Conservation (phyloP, 2,113 vertebrate genomes). For the Brachyhypopomus gauderio region DNA sequence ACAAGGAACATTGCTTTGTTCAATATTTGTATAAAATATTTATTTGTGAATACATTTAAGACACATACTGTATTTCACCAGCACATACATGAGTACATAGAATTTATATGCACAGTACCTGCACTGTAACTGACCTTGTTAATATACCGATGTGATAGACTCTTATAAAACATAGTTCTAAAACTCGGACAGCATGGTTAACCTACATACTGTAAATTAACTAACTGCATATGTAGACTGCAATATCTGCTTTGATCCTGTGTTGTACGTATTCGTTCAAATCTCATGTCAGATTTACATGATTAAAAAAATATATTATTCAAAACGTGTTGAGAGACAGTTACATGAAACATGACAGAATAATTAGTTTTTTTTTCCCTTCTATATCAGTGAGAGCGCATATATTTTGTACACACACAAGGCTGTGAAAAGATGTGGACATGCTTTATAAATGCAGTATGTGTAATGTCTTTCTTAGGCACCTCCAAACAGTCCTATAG, state of each 20-base stretch:
- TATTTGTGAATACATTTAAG: conserved; percentile 64
- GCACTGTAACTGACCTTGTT: conserved; percentile 57
- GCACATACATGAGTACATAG: conserved; percentile 52
- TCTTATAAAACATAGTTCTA: no score
- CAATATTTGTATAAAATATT: conserved; percentile 60
- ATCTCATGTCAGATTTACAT: no score
- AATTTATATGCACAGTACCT: conserved; percentile 64
- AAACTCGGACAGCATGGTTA: background rate
- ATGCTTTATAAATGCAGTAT: conserved; percentile 24
- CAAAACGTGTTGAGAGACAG: no score
- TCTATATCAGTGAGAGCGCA: conserved; percentile 53
- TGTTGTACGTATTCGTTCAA: no score
- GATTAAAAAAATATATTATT: no score
- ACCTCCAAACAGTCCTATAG: background rate
- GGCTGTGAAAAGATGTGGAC: conserved; percentile 56
- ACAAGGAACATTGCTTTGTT: background rate
- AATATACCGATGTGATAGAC: conserved; percentile 45
- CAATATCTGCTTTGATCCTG: no score
- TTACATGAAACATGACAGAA: no score
- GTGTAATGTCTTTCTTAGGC: conserved; percentile 27
- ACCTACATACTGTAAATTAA: background rate
- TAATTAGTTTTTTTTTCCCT: conserved; percentile 45
- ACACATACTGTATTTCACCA: conserved; percentile 53
- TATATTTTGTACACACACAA: conserved; percentile 51
- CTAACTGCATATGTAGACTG: background rate